These are phyloP conservation scores for Halichondria panicea DNA, from an alignment of 37 sponge, comb jelly and placozoan species.

Conservation along the genomic window DNA sequence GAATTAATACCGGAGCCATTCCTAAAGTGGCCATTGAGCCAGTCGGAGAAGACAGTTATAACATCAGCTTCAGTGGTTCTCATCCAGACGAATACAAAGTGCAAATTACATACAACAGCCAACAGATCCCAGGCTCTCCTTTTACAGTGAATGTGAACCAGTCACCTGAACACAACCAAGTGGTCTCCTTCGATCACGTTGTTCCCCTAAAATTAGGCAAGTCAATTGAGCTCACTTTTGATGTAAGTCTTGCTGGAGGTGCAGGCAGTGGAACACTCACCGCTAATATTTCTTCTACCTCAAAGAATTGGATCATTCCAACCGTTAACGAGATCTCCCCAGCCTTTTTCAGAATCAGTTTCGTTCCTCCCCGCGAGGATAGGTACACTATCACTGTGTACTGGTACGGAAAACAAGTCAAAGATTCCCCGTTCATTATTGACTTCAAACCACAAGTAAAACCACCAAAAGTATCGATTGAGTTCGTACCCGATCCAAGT, in stretches of 20 bases:
- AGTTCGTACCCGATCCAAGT: slow-evolving; percentile 46
- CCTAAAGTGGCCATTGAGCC: slow-evolving; percentile 11
- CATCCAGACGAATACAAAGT: slow-evolving; percentile 62
- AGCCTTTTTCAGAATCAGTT: slow-evolving; percentile 30
- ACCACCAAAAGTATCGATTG: slow-evolving; percentile 37
- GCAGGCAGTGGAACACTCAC: slow-evolving; percentile 46
- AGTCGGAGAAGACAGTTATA: slow-evolving; percentile 46
- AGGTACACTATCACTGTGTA: slow-evolving; percentile 28
- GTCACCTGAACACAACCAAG: slow-evolving; percentile 39
- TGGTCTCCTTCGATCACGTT: slow-evolving; percentile 50
- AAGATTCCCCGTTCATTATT: slow-evolving; percentile 56
- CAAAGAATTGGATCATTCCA: background rate
- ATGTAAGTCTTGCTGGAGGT: slow-evolving; percentile 61
- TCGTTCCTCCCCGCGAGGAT: slow-evolving; percentile 41
- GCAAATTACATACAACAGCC: slow-evolving; percentile 37
- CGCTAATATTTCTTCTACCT: slow-evolving; percentile 8
- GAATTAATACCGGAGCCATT: slow-evolving; percentile 28
- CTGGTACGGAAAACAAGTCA: slow-evolving; percentile 41
- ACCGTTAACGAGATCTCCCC: slow-evolving; percentile 26
- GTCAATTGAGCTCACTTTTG: slow-evolving; percentile 64
- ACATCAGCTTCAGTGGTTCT: slow-evolving; percentile 34
- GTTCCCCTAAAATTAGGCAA: slow-evolving; percentile 44
- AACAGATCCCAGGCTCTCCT: slow-evolving; percentile 68
- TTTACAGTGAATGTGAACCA: slow-evolving; percentile 32
- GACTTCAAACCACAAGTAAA: slow-evolving; percentile 32